Base-by-base conservation (phyloP, 2,113 vertebrate genomes). In the Nanger granti region DNA sequence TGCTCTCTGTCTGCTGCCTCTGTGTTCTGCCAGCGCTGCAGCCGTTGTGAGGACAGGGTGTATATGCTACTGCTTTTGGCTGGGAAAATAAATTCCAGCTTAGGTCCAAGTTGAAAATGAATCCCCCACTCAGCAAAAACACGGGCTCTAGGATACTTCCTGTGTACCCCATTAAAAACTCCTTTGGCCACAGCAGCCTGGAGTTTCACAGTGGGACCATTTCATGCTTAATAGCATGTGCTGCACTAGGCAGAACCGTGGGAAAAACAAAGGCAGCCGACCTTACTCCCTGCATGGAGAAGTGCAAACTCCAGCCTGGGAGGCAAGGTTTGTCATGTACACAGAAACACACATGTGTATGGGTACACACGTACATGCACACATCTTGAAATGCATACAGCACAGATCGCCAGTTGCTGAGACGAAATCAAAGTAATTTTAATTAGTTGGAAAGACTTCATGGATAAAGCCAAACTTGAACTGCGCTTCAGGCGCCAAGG, bases 101-200 rank as follows among this genome's bases (percentile, higher is more conserved):
- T 79, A 69, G 59, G 49, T 97, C 62, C 95, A 97, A 97, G 87
- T 54, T 95, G 93, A 97, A 98, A 98, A 97, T 2, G 96, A 95
- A 97, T 95, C 82, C 83, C 93, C 87, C 84, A 89, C 83, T 87
- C 93, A 69, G 93, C 87, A 90, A 97, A 95, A 97, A 79, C 57
- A 55, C 20, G 84, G 88, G 28, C 62, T 94, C 89, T 52, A 52
- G 41, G 91, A 73, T 29, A 87, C 92, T 97, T 97, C n/a, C 87
- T 94, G 89, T 87, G 91, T 76, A 92, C 89, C 89, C 94, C 83
- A 37, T 87, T 95, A 94, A 95, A 97, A 97, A 41, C 15, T 24
- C 88, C 60, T 87, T 86, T 89, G 95, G 91, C 79, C 9, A 2
- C 66, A 29, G n/a, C 54, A 87, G 54, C n/a, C 66, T 59, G 54